A percentile compares a stretch with the other conserved stretches of the same genome.
Evolutionary conservation across 2,888 invertebrate genomes (phyloP).

Genomic region (Bibio marci): DNA sequence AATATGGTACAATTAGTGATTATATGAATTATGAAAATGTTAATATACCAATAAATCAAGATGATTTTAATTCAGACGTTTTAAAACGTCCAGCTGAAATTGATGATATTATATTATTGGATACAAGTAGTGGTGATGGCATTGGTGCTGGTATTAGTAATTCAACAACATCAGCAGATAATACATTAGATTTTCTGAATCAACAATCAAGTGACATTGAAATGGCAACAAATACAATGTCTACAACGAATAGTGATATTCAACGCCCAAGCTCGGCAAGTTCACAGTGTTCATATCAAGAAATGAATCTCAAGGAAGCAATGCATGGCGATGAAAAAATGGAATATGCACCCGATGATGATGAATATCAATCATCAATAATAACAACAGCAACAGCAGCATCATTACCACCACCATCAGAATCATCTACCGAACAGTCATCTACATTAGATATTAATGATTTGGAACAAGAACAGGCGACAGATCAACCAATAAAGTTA

Average conservation of each 20-base stretch:
- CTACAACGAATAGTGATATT: conserved; percentile 10
- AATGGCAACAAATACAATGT: conserved; percentile 13
- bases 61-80: conserved; percentile 24
- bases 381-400: background rate
- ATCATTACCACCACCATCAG: too few relatives aligned
- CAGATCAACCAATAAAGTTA: background rate
- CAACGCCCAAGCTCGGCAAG: conserved; percentile 6
- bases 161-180: too few relatives aligned
- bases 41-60: conserved; percentile 16
- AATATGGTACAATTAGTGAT: conserved; percentile 32
- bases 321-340: conserved; percentile 17
- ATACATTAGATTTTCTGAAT: too few relatives aligned
- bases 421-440: too few relatives aligned
- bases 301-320: conserved; percentile 16
- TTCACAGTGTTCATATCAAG: conserved; percentile 10
- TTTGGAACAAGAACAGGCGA: too few relatives aligned
- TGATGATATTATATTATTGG: background rate
- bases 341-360: conserved; percentile 11
- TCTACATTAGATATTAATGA: too few relatives aligned
- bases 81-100: conserved; percentile 25
- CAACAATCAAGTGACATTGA: conserved; percentile 1
- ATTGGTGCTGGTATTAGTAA: background rate
- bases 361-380: background rate
- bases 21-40: conserved; percentile 19
- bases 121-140: background rate